Evolutionary conservation across 1,140 invertebrate species (phyloP).

Genomic region (Ectropis grisescens): DNA sequence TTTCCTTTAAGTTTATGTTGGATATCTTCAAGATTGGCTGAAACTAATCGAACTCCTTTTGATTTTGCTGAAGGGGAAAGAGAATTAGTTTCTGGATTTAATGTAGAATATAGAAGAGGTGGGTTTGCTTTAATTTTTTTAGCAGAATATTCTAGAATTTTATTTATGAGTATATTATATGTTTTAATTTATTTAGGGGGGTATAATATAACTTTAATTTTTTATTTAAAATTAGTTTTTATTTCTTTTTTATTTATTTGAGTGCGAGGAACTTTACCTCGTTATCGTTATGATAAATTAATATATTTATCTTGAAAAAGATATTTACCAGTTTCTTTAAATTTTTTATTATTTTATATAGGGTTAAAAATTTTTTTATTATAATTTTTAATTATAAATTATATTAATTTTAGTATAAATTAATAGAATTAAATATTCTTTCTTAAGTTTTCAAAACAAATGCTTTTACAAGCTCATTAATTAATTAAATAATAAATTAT

Average conservation of each 20-base stretch:
- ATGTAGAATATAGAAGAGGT: conserved; percentile 78
- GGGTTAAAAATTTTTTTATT: conserved; percentile 35
- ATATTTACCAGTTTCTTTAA: conserved; percentile 69
- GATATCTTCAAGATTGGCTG: conserved; percentile 74
- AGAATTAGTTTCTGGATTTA: conserved; percentile 83
- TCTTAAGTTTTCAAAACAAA: conserved; percentile 77
- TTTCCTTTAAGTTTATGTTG: conserved; percentile 69
- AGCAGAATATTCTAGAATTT: conserved; percentile 76
- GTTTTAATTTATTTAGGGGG: conserved; percentile 66
- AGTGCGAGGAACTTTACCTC: conserved; percentile 70
- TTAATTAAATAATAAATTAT: conserved; percentile 52
- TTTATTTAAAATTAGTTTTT: conserved; percentile 67
- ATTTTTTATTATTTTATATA: conserved; percentile 65
- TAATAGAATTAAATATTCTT: conserved; percentile 70
- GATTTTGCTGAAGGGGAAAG: conserved; percentile 83
- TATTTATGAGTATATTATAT: conserved; percentile 76
- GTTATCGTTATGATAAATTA: conserved; percentile 74
- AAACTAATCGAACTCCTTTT: conserved; percentile 82
- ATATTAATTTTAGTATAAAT: conserved; percentile 64
- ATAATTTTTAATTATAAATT: conserved; percentile 15
- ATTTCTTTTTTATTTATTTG: conserved; percentile 72
- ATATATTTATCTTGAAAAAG: conserved; percentile 72
- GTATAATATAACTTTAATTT: conserved; percentile 47
- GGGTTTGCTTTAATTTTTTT: conserved; percentile 83
- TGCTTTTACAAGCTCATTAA: conserved; percentile 73